Base-by-base conservation (phyloP, 2,888 invertebrate genomes). In the Agrotis exclamationis region DNA sequence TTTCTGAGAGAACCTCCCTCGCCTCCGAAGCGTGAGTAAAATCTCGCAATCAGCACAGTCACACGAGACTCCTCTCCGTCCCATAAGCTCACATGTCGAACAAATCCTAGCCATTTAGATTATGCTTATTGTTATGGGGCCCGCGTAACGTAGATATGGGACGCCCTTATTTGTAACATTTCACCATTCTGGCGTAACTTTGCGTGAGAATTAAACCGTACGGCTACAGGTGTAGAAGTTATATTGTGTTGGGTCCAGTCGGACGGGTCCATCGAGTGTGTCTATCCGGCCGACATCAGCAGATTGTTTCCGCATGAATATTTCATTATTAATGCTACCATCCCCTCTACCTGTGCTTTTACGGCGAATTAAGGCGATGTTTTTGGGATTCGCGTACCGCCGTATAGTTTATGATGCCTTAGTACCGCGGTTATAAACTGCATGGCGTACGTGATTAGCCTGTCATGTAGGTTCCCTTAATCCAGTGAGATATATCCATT, bases 121-220 rank as follows among this genome's bases (percentile, higher is more conserved):
- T 91, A 92, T 91, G 89, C 91, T 90, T 90, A 91, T 92, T 91
- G 91, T 90, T 91, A 92, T 90, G 89, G 89, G 85, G 80, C 80
- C 85, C 87, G 84, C 83, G 86, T 89, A 86, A 80, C 86, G 70
- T 81, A 81, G 78, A 83, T 85, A 80, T 77, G 86, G 79, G 74
- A 80, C 74, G 68, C 80, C 85, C 86, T 87, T 87, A 88, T 89
- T 88, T 87, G 86, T 86, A 85, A 81, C 76, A 71, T 73, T 63
- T 66, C 33, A 33, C 22, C 70, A 45, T 24, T 39, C 54, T 71
- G 59, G 51, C 53, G 24, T 66, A 59, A 57, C 39, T 72, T 79
- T 75, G 64, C 70, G 71, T 66, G 62, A 33, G 60, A 78, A 84
- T 80, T 63, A 74, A 70, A 84, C 87, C 81, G 83, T 88, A 86